Conservation (phyloP, 1,140 invertebrate species). For the Euschistus heros region DNA sequence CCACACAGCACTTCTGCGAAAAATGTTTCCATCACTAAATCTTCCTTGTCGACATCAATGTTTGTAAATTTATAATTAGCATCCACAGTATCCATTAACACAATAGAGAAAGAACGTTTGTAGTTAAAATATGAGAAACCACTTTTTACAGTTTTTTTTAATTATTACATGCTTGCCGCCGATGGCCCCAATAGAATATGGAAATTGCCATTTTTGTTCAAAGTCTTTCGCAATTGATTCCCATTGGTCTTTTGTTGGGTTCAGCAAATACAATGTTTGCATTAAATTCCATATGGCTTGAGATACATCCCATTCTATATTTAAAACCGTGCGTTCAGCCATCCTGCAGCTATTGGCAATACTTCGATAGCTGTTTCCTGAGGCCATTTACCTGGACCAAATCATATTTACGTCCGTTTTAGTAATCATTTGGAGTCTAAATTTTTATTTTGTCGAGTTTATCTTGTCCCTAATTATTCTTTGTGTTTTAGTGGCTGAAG, state of each 20-base stretch:
- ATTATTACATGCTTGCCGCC: conserved; percentile 36
- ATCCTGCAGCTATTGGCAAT: conserved; percentile 29
- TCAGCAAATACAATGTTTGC: no score
- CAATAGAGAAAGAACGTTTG: conserved; percentile 34
- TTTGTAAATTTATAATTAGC: no score
- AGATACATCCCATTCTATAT: conserved; percentile 29
- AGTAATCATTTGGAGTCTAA: neutral
- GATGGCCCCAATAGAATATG: conserved; percentile 36
- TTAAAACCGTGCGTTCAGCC: conserved; percentile 28
- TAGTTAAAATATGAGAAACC: conserved; percentile 37
- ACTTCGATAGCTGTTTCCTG: conserved; percentile 24
- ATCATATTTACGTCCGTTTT: conserved; percentile 14
- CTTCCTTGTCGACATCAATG: no score
- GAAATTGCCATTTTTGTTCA: no score
- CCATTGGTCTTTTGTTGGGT: conserved; percentile 30
- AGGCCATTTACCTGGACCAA: conserved; percentile 28
- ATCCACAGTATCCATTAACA: no score
- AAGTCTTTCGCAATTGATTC: no score
- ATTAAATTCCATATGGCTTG: conserved; percentile 27
- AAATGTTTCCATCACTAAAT: conserved; percentile 34
- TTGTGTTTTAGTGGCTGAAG: no score
- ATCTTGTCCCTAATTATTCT: conserved; percentile 19
- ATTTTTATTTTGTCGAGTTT: neutral
- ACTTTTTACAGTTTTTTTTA: conserved; percentile 29
- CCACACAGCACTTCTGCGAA: conserved; percentile 30